Base-by-base conservation (phyloP, 1,140 invertebrate species). In the Drosophila arawakana region DNA sequence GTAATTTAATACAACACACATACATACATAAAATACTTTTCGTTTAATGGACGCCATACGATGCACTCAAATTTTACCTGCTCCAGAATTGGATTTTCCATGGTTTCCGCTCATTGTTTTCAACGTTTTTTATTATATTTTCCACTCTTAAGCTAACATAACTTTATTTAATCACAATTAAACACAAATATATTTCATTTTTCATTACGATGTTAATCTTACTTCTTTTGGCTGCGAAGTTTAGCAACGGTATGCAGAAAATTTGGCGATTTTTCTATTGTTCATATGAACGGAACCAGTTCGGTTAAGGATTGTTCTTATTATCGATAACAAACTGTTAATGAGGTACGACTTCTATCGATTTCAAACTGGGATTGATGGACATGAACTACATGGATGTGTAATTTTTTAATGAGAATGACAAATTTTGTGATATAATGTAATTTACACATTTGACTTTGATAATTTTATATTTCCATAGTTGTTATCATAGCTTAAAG, bases 231-330 rank as follows among this genome's bases (percentile, higher is more conserved):
- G 35, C 1, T 11, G 50, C 50, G 11, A 35, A 15, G n/a, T 30
- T 18, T 44, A 52, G 2, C n/a, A 37, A 44, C 49, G 61, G 37
- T 55, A 21, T 65, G 39, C 50, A 41, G 39, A 13, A 54, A 35
- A 55, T n/a, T n/a, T 15, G 11, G 62, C 39, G 13, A 55, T 54
- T 25, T 37, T 55, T 65, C 18, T 34, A 7, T 46, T 5, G 39
- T 65, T 55, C 62, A 3, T n/a, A 11, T 55, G 62, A 65, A 37
- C 62, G 8, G 39, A 65, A 65, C 39, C 25, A 65, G 13, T 15
- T 44, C 50, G 11, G 2, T 3, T 25, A 2, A 47, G 9, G 0
- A 1, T 3, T 3, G 10, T 10, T 11, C 9, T 25, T 58, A 11
- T 7, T 30, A 58, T 60, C 25, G 43, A 60, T 47, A 34, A 46